Evolutionary conservation across 2,888 invertebrate genomes (phyloP), one percentile per base, ranked within the genome.

Genomic region (Cetonia aurata): DNA sequence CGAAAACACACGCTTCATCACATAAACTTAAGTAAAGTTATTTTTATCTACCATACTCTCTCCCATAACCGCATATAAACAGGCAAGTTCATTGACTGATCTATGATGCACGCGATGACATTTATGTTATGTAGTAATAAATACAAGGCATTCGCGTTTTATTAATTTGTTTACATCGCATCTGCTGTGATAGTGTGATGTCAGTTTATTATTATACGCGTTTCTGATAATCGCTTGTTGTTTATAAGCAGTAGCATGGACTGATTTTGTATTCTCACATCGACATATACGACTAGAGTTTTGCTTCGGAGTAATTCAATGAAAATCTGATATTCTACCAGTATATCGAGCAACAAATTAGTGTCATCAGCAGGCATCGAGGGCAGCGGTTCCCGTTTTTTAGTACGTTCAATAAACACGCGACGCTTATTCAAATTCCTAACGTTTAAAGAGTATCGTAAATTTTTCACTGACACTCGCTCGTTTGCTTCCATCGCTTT

Each of bases 391-490:
- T 15, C 15, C 15, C 19, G 19, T 10, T 13, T 10, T 31, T 33
- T 59, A 17, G 9, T 10, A 41, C 41, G 44, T 37, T 25, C n/a
- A 19, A 31, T 53, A 59, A 59, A 59, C 59, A 19, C 42, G 59
- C 19, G 59, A 6, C 13, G 56, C 15, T 13, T 57, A 10, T 42
- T 17, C 12, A 17, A 37, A 17, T 19, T 19, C 42, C 17, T 15
- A 17, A 42, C 44, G 59, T 42, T 59, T 42, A 19, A 17, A 19
- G 59, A 12, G 59, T 6, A 37, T 19, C 25, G 25, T 25, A 25
- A 25, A 59, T 59, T 59, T 59, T 44, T 59, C 59, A 59, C 59
- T 59, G 59, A 59, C 59, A 59, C 41, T 44, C 59, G 17, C 41
- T 59, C 17, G 59, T 42, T 59, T 59, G 4, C 6, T 17, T 17